Evolutionary conservation across 2,888 invertebrate species (phyloP).

Genomic region (Latheticus oryzae): DNA sequence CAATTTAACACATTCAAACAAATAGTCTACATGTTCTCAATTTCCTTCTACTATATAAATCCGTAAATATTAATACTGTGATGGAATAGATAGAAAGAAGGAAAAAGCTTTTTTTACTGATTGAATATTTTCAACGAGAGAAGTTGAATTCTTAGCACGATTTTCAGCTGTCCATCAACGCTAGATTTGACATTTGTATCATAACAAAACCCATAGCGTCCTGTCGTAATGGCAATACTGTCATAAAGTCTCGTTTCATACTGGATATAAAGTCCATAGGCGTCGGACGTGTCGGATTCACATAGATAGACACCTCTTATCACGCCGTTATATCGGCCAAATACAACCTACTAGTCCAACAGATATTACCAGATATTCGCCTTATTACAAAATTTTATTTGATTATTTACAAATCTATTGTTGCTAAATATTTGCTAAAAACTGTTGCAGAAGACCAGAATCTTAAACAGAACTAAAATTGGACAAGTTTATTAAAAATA

Average conservation of each 20-base stretch:
- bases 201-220: constrained; percentile 41
- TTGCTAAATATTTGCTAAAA: constrained; percentile 6
- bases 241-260: constrained; percentile 46
- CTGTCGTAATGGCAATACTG: constrained; percentile 37
- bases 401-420: constrained; percentile 13
- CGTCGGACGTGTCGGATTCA: constrained; percentile 60
- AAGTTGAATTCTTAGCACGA: constrained; percentile 56
- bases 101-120: constrained; percentile 41
- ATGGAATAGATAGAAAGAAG: constrained; percentile 6
- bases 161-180: constrained; percentile 60
- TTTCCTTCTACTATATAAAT: constrained; percentile 3
- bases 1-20: constrained; percentile 20
- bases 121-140: constrained; percentile 47
- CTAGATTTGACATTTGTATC: constrained; percentile 61
- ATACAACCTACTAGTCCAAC: constrained; percentile 40
- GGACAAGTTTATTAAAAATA: no score
- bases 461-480: no score
- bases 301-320: constrained; percentile 44
- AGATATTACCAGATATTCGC: constrained; percentile 21
- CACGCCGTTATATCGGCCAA: constrained; percentile 40
- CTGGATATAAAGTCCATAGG: constrained; percentile 64
- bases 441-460: no score
- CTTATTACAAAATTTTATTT: constrained; percentile 30
- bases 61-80: constrained; percentile 24
- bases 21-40: constrained; percentile 8